These are phyloP conservation scores for Oasisia sp. DNA, from an alignment of 2,888 invertebrate genomes.

Conservation along the genomic window DNA sequence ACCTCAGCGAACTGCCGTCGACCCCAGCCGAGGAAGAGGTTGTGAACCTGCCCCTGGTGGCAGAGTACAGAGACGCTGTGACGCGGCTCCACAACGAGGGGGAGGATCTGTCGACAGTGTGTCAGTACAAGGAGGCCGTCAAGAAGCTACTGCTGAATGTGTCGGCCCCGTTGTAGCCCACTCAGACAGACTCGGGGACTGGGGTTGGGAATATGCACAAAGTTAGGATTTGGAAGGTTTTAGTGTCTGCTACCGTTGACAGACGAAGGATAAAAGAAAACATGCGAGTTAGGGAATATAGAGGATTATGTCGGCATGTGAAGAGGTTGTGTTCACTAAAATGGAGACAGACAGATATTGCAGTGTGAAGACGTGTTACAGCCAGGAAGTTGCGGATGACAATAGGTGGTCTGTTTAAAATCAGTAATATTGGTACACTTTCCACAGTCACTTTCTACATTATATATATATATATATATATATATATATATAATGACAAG, in stretches of 20 bases:
- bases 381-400: neutral
- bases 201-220: neutral
- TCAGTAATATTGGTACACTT: too few species aligned
- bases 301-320: neutral
- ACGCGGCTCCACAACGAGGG: slow-evolving; percentile 75
- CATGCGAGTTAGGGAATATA: neutral
- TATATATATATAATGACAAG: too few species aligned
- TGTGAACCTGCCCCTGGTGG: slow-evolving; percentile 68
- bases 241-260: neutral
- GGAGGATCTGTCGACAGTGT: slow-evolving; percentile 75
- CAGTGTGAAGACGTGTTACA: neutral
- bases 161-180: neutral
- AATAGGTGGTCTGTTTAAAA: neutral
- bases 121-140: slow-evolving; percentile 76
- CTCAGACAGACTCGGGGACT: neutral
- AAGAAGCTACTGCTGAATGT: slow-evolving; percentile 29
- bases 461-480: too few species aligned
- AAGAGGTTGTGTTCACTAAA: neutral
- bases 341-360: neutral
- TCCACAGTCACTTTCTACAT: too few species aligned
- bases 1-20: slow-evolving; percentile 39
- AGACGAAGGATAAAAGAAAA: neutral
- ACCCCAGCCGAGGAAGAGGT: slow-evolving; percentile 69
- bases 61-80: slow-evolving; percentile 58
- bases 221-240: neutral